phyloP scores from a whole-genome alignment of 2,888 invertebrate species.

The Amorpha juglandis region DNA sequence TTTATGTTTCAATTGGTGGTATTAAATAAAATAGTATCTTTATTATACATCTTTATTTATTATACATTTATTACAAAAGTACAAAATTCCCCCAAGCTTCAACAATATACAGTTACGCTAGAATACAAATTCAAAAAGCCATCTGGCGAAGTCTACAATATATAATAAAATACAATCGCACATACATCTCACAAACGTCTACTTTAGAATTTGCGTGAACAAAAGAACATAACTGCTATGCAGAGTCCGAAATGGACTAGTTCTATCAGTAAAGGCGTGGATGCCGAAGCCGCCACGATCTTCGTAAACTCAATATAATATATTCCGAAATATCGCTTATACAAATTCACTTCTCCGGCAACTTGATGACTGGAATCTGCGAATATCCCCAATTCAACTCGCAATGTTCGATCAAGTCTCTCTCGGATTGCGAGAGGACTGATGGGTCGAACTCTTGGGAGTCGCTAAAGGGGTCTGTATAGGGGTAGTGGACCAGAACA shows the following conservation, averaged over 20 bases:
- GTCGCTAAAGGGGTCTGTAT: constrained; percentile 76
- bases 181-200: constrained; percentile 12
- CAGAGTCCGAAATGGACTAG: constrained; percentile 27
- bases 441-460: constrained; percentile 72
- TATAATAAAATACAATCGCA: neutral
- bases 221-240: constrained; percentile 28
- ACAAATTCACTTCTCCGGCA: constrained; percentile 85
- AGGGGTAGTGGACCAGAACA: constrained; percentile 81
- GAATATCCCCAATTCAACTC: constrained; percentile 86
- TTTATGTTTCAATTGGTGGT: neutral
- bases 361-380: constrained; percentile 86
- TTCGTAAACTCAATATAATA: constrained; percentile 32
- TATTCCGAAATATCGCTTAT: constrained; percentile 46
- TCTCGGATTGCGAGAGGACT: constrained; percentile 85
- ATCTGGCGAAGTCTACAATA: constrained; percentile 16
- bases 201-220: constrained; percentile 8
- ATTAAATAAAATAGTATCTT: neutral
- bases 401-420: constrained; percentile 86
- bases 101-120: constrained; percentile 11
- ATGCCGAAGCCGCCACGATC: neutral
- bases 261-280: neutral
- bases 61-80: constrained; percentile 17
- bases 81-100: constrained; percentile 16
- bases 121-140: constrained; percentile 30
- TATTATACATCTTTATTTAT: constrained; percentile 30